phyloP scores from a whole-genome alignment of 92 coral and sea anemone genomes.

The Nematostella vectensis region DNA sequence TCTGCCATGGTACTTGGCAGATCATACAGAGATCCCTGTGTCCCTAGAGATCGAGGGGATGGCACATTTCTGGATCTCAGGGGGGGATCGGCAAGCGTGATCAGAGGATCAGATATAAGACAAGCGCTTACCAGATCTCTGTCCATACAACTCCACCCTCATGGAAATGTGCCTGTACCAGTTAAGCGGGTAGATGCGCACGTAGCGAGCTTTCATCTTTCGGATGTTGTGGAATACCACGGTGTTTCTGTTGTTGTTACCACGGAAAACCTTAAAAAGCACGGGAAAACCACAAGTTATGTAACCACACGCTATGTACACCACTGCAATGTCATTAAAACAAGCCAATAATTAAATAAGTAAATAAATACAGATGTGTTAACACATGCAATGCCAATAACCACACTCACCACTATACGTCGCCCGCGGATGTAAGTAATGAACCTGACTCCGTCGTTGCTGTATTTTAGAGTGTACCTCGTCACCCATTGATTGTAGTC shows the following conservation, averaged over 20 bases:
- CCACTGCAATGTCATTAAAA: too few species aligned
- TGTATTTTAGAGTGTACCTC: conserved; percentile 9
- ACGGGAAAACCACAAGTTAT: background rate
- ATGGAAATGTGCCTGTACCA: conserved; percentile 69
- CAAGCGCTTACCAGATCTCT: too few species aligned
- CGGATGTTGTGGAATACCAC: conserved; percentile 40
- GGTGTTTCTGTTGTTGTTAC: conserved; percentile 48
- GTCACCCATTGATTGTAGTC: conserved; percentile 25
- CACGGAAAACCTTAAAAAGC: conserved; percentile 18
- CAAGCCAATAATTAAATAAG: too few species aligned
- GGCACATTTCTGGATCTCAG: too few species aligned
- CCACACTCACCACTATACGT: too few species aligned
- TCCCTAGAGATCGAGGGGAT: too few species aligned
- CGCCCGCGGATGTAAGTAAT: background rate
- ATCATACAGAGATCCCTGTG: too few species aligned
- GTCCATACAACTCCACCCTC: conserved; percentile 61
- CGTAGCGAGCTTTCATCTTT: conserved; percentile 47
- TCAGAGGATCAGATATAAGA: background rate
- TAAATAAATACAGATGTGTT: too few species aligned
- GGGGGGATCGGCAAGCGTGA: too few species aligned
- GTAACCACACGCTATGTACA: too few species aligned
- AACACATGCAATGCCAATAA: too few species aligned
- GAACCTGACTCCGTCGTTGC: conserved; percentile 12
- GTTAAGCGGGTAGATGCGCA: conserved; percentile 57
- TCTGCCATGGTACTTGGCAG: too few species aligned